Evolutionary conservation across 92 coral and sea anemone species (phyloP).

Genomic region (Heteractis magnifica): DNA sequence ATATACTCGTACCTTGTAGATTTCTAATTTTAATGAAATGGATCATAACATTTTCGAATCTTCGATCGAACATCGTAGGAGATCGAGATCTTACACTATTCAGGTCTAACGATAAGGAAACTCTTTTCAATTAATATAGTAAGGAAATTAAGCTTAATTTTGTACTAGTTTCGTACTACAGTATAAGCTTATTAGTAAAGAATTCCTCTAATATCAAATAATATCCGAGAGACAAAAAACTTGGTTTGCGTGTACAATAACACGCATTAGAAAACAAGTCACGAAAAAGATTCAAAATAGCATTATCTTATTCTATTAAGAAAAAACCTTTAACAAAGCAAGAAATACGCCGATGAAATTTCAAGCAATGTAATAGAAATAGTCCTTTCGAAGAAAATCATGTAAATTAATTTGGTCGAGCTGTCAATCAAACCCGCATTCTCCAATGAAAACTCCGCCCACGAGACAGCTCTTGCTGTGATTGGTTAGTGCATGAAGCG

Average conservation of each 20-base stretch:
- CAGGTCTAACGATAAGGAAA: no score
- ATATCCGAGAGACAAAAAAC: no score
- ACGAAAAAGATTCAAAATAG: neutral
- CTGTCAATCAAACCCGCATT: constrained; percentile 38
- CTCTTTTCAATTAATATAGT: no score
- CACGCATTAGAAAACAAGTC: no score
- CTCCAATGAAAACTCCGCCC: constrained; percentile 54
- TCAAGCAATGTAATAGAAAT: neutral
- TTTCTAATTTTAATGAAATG: neutral
- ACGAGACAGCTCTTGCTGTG: constrained; percentile 42
- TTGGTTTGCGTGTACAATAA: no score
- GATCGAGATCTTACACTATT: no score
- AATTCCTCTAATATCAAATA: no score
- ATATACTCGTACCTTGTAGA: neutral
- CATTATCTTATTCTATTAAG: neutral
- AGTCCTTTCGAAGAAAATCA: neutral
- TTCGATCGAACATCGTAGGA: neutral
- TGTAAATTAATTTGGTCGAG: neutral
- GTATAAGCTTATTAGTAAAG: no score
- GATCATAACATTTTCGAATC: neutral
- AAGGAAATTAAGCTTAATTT: no score
- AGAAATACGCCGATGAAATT: no score
- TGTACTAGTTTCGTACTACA: no score
- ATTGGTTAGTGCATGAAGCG: constrained; percentile 67
- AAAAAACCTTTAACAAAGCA: no score